Base-by-base conservation (phyloP, 2,888 invertebrate genomes). In the Leptinotarsa juncta region DNA sequence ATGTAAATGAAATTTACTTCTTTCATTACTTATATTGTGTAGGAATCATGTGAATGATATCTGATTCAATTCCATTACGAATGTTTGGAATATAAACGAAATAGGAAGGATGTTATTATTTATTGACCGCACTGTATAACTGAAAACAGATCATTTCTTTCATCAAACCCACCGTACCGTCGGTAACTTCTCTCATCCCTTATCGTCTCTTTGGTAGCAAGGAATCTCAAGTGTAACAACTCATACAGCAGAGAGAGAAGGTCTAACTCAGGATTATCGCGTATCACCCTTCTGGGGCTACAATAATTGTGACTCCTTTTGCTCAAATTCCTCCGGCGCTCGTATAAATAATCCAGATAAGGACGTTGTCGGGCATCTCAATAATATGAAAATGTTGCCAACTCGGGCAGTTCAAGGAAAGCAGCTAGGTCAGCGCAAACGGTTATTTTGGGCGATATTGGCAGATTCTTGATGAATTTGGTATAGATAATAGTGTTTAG, bases 251-350 rank as follows among this genome's bases (percentile, higher is more conserved):
- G 53, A 32, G 42, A 42, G 42, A 42, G 10, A 53, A 53, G n/a
- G 4, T 53, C 18, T 18, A 53, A 53, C 53, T 18, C 53, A 18
- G 53, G 53, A 53, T 53, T 53, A 53, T 53, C 53, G n/a, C 53
- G 3, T 18, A 53, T 53, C 53, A 18, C 10, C 53, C 53, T 53
- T 53, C 18, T 18, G 53, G 53, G 53, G 18, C 18, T 53, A 53
- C 18, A 53, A 53, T 53, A 53, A 53, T 53, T 53, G 53, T 18
- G 53, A 18, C 53, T 53, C 53, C 53, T 53, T 53, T 53, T 53
- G 53, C 53, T 53, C 53, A n/a, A 18, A 53, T 18, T 53, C 18
- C 53, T 53, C 53, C 7, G 53, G 18, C 53, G 18, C 3, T 53
- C 53, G 18, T 18, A 53, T 53, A 53, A 53, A 18, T 53, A 53